Evolutionary conservation across 2,888 invertebrate genomes (phyloP).

Genomic region (Dugesia japonica): DNA sequence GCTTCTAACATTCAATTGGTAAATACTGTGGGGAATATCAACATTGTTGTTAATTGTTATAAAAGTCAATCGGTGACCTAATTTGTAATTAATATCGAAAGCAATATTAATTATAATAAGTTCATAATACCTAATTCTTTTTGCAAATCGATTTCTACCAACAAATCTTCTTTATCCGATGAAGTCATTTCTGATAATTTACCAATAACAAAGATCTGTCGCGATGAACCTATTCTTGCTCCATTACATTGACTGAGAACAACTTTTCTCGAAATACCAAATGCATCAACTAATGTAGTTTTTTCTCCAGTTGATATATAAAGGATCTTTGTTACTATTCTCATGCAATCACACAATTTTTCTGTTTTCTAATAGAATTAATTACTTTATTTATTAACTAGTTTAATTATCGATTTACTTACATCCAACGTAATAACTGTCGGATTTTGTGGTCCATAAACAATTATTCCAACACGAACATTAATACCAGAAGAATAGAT

Average conservation of each 20-base stretch:
- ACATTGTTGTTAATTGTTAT: not conserved
- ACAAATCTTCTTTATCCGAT: not conserved
- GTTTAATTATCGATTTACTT: not conserved
- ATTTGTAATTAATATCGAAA: not conserved
- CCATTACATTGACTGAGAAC: slow-evolving; percentile 24
- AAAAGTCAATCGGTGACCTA: slow-evolving; percentile 24
- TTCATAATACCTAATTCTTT: not conserved
- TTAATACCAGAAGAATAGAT: not conserved
- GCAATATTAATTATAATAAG: too few relatives aligned
- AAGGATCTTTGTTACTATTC: not conserved
- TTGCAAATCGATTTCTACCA: not conserved
- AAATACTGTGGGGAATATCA: not conserved
- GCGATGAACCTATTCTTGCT: not conserved
- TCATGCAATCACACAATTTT: slow-evolving; percentile 14
- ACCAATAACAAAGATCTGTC: slow-evolving; percentile 5
- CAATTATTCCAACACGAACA: slow-evolving; percentile 9
- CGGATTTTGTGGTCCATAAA: slow-evolving; percentile 11
- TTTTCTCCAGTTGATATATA: not conserved
- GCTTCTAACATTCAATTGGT: not conserved
- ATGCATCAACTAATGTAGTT: not conserved
- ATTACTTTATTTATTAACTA: not conserved
- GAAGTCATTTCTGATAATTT: not conserved
- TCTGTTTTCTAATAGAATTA: slow-evolving; percentile 25
- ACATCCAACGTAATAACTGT: not conserved
- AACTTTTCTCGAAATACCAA: not conserved